These are phyloP conservation scores for Brachystomella parvula DNA, from an alignment of 1,140 invertebrate genomes.

Conservation along the genomic window DNA sequence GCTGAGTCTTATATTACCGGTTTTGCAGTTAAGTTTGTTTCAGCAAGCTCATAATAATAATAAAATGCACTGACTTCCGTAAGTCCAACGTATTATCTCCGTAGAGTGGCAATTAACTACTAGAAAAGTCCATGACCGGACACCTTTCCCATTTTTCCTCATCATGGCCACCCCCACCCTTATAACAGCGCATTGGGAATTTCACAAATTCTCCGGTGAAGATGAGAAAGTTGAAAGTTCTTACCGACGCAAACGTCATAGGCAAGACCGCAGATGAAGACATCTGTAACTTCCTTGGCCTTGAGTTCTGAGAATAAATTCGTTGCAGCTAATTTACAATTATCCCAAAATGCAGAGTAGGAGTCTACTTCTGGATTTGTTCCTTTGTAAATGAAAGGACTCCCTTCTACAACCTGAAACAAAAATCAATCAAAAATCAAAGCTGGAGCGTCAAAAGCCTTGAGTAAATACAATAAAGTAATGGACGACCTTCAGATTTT, in stretches of 20 bases:
- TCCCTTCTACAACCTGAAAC: constrained; percentile 47
- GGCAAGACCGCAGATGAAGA: constrained; percentile 90
- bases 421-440: background rate
- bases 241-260: constrained; percentile 92
- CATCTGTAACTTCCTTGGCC: constrained; percentile 73
- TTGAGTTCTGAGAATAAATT: constrained; percentile 71
- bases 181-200: no score
- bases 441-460: background rate
- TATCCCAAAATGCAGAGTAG: constrained; percentile 97
- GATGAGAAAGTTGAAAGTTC: constrained; percentile 33
- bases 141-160: background rate
- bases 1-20: no score
- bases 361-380: constrained; percentile 90
- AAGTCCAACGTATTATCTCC: background rate
- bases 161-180: background rate
- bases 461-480: background rate
- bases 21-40: no score
- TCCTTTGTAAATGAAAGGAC: constrained; percentile 84
- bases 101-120: background rate
- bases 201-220: no score
- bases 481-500: constrained; percentile 67
- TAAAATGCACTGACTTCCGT: background rate
- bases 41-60: no score
- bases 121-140: background rate
- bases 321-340: constrained; percentile 81